Evolutionary conservation across 2,113 vertebrate genomes (phyloP), one percentile per base, ranked within the genome.

Genomic region (Chionomys nivalis): DNA sequence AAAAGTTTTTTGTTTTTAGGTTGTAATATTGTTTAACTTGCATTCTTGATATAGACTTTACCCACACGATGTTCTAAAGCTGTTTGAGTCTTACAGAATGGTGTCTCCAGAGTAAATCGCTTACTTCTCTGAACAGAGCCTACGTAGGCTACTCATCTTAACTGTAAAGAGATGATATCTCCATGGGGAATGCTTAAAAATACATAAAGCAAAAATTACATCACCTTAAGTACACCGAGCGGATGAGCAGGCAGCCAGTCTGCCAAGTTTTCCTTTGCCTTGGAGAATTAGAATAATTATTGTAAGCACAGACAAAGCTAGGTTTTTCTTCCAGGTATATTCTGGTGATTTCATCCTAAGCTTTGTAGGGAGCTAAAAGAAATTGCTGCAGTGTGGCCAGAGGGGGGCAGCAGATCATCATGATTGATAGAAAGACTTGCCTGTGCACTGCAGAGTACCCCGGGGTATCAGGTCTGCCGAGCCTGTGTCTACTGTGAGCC

Each of bases 391-490:
- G 52, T 63, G 12, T 88, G 94, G 73, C 96, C 97, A 98, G 95
- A 91, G 89, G 97, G 49, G 96, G 96, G 97, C 97, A 96, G 95
- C 96, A 98, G 86, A 97, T 79, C 91, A 96, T 85, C 97, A 78
- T 94, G 96, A 97, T 87, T 97, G 96, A 97, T 95, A 92, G 81
- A 93, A 47, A 6, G 6, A 42, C 42, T 79, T 73, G 72, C 42
- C 78, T 70, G 66, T 92, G 86, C 7, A 0, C 58, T 42, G 58
- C 49, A 39, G 66, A 78, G 94, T n/a, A 88, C 76, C 14, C 11
- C n/a, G n/a, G 11, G 33, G 70, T 89, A 4, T 66, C 31, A 39
- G 52, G 86, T 36, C 77, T 42, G 72, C 28, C 58, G 95, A 89
- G 92, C 26, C 44, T 76, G 17, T 58, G 55, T 58, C 58, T 58